Conservation (phyloP, 2,113 vertebrate species). For the Oxyura jamaicensis region DNA sequence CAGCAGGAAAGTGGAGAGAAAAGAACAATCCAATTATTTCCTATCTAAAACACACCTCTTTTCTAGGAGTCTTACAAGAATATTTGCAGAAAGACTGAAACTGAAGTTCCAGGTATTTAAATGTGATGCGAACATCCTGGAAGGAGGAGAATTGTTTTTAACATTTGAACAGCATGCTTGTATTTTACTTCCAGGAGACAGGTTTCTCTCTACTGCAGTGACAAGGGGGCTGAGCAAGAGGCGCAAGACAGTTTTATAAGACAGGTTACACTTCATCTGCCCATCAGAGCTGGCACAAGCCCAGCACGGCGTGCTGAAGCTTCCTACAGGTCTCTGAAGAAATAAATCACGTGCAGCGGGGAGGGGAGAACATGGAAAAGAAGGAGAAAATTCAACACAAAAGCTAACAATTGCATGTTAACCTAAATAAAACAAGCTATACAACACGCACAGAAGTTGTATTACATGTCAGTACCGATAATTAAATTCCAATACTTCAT, state of each 20-base stretch:
- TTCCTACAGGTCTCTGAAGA: not conserved
- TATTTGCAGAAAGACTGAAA: not conserved
- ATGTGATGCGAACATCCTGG: not conserved
- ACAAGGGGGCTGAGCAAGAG: not conserved
- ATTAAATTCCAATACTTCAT: not conserved
- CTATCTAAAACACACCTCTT: not conserved
- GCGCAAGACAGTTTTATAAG: not conserved
- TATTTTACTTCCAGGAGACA: not conserved
- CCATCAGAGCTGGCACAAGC: not conserved
- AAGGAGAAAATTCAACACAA: not conserved
- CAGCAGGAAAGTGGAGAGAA: not conserved
- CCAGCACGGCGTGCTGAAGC: not conserved
- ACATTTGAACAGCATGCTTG: not conserved
- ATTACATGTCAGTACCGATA: not conserved
- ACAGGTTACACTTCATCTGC: not conserved
- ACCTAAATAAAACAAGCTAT: not conserved
- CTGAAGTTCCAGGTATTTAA: not conserved
- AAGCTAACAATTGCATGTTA: not conserved
- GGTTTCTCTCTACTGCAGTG: not conserved
- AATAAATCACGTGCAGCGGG: accelerated
- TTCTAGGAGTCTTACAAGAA: not conserved
- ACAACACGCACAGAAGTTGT: not conserved
- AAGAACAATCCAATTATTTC: not conserved
- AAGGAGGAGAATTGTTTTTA: not conserved
- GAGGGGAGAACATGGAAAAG: not conserved